Evolutionary conservation across 2,888 invertebrate genomes (phyloP).

Genomic region (Pasiphila rectangulata): DNA sequence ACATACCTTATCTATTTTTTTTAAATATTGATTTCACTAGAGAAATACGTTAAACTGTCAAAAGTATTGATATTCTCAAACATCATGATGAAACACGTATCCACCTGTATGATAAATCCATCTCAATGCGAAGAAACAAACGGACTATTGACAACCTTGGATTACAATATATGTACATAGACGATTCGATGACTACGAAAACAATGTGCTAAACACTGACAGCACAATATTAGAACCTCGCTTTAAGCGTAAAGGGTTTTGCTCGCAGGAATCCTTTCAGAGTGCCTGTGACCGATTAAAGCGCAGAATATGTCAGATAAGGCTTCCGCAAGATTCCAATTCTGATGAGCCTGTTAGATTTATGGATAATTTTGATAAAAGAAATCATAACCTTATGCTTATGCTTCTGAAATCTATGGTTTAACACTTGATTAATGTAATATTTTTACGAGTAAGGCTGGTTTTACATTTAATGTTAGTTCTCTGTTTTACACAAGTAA

Average conservation of each 20-base stretch:
- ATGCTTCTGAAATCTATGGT: too few relatives aligned
- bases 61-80: neutral
- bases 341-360: too few relatives aligned
- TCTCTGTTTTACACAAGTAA: too few relatives aligned
- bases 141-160: neutral
- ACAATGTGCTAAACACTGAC: too few relatives aligned
- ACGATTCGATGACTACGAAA: too few relatives aligned
- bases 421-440: too few relatives aligned
- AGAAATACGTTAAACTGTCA: neutral
- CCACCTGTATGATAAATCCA: neutral
- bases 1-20: too few relatives aligned
- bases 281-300: neutral
- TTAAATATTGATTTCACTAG: too few relatives aligned
- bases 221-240: constrained; percentile 1
- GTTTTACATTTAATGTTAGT: too few relatives aligned
- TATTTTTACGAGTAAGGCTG: too few relatives aligned
- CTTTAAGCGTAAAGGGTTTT: neutral
- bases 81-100: neutral
- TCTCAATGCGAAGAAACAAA: neutral
- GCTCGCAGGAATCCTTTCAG: neutral
- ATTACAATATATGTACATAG: neutral
- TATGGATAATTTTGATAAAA: too few relatives aligned
- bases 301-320: neutral
- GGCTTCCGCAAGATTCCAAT: neutral
- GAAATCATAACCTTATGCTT: too few relatives aligned